A percentile compares a stretch with the other conserved stretches of the same genome.
Evolutionary conservation across 30 jellyfish, hydroid and myxozoan species (phyloP).

Genomic region (Aurelia sp.): DNA sequence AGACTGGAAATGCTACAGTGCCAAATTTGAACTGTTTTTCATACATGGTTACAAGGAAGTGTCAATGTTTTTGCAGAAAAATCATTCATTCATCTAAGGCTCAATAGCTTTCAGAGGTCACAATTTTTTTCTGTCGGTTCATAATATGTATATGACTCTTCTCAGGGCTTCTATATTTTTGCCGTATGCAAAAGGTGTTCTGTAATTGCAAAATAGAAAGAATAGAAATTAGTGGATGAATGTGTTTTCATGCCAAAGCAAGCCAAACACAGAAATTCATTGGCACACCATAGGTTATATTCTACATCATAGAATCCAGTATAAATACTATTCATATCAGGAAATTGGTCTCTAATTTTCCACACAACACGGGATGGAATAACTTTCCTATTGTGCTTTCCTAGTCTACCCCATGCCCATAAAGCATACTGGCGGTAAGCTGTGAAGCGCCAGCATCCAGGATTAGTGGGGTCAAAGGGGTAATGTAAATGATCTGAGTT

Average conservation of each 20-base stretch:
- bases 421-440: conserved; percentile 54
- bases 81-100: too few relatives aligned
- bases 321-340: conserved; percentile 18
- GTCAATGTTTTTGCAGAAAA: not conserved
- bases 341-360: conserved; percentile 39
- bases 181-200: too few relatives aligned
- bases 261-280: not conserved
- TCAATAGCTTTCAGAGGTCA: too few relatives aligned
- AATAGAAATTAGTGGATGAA: too few relatives aligned
- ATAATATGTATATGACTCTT: too few relatives aligned
- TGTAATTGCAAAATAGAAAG: too few relatives aligned
- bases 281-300: conserved; percentile 6
- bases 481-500: conserved; percentile 6
- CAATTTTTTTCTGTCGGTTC: too few relatives aligned
- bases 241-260: too few relatives aligned
- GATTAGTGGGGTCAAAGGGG: conserved; percentile 48
- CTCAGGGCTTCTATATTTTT: too few relatives aligned
- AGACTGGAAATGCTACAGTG: conserved; percentile 15
- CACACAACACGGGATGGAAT: conserved; percentile 44
- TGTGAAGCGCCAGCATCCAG: conserved; percentile 52
- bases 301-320: conserved; percentile 45
- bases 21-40: not conserved
- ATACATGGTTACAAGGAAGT: not conserved
- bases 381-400: conserved; percentile 49
- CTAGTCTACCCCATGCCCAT: conserved; percentile 66